Base-by-base conservation (phyloP, 2,797 vertebrate genomes). In the Xenops minutus region DNA sequence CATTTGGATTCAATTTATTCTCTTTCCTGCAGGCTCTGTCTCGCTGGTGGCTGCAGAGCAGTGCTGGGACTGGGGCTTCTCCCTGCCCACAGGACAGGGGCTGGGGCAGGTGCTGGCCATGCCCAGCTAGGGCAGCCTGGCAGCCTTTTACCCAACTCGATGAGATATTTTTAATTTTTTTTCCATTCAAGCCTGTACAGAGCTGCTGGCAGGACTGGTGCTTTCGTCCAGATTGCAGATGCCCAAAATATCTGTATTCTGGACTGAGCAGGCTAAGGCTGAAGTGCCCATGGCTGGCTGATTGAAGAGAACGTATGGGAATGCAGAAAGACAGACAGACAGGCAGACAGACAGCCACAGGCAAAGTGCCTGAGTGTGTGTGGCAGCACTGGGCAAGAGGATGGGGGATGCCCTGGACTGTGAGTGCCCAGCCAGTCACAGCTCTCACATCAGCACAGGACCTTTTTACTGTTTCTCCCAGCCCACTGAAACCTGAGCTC, bases 241-340 rank as follows among this genome's bases (percentile, higher is more conserved):
- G 49, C 88, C 83, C 88, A 78, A 94, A 93, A 90, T 94, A 95
- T 74, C 93, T 75, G 30, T 46, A 14, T 74, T 52, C 67, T 69
- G 63, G 68, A 24, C 72, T 51, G 88, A 55, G 59, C 76, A 92
- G 75, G 39, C n/a, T 77, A 91, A 73, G 66, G 52, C 81, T 79
- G 75, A 79, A 44, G 73, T 12, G 52, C 76, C 59, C 3, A 0
- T 9, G 54, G 74, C 14, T 21, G 14, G 48, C 43, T 74, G 76
- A 67, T 26, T 63, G 83, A 92, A 67, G 76, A 74, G 64, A 63
- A 20, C 34, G 23, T 1, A 37, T 1, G 4, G 63, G 44, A 89
- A 74, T 30, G 49, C 22, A 72, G n/a, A 61, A 6, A 30, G 76
- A 90, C 61, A 58, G 69, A 46, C 32, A 30, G 64, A 20, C 44